Conservation (phyloP, 2,113 vertebrate genomes). For the Tupaia chinensis region DNA sequence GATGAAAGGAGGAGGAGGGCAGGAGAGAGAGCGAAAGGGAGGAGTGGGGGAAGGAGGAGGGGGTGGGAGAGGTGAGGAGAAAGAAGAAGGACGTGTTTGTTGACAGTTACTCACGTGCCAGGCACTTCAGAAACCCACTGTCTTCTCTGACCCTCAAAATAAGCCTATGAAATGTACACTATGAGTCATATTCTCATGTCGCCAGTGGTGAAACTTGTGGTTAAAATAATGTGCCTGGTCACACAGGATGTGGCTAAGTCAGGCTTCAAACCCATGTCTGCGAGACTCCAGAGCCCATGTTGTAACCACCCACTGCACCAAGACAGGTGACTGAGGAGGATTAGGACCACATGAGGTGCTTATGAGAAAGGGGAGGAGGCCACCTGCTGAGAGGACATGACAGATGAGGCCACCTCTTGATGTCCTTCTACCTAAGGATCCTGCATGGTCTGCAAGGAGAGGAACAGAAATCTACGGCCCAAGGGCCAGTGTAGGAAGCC, state of each 20-base stretch:
- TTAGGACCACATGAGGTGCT: not conserved
- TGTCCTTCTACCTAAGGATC: not conserved
- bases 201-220: not conserved
- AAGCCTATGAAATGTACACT: not conserved
- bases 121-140: not conserved
- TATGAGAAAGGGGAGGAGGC: not conserved
- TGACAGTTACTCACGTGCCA: not conserved
- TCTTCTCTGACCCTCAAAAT: slow-evolving; percentile 1
- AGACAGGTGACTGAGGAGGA: not conserved
- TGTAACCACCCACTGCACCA: rapidly evolving
- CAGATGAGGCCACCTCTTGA: not conserved
- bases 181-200: slow-evolving; percentile 20
- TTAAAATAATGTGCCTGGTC: not conserved
- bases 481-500: not conserved
- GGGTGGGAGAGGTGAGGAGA: rapidly evolving
- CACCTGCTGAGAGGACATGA: not conserved
- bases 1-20: not conserved
- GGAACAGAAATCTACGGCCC: slow-evolving; percentile 1
- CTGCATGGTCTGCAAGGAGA: not conserved
- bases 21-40: not conserved
- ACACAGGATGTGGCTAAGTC: not conserved
- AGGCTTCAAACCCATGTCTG: not conserved
- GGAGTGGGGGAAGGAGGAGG: not conserved
- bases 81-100: not conserved
- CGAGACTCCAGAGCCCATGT: not conserved